phyloP scores from a whole-genome alignment of 2,113 vertebrate species.

The Ursus arctos region DNA sequence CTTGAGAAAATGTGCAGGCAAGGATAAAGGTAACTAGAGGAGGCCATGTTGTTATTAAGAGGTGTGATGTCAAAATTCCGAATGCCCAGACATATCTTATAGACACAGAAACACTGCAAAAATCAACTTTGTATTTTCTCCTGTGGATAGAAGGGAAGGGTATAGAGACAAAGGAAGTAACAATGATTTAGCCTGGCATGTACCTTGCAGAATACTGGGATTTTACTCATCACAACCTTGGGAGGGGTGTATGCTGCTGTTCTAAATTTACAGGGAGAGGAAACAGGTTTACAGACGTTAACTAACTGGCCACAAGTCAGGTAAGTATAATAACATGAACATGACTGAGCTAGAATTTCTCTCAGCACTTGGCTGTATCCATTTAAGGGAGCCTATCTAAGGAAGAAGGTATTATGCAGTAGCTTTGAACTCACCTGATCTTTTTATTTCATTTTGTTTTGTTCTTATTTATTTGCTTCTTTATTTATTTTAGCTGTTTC shows the following conservation, averaged over 20 bases:
- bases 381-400: not conserved
- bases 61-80: not conserved
- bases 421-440: not conserved
- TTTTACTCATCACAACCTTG: not conserved
- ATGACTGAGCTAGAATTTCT: not conserved
- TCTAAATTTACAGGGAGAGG: not conserved
- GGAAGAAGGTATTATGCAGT: accelerated
- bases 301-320: not conserved
- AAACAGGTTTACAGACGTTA: not conserved
- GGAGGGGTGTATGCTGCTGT: too few species aligned
- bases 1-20: not conserved
- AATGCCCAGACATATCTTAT: not conserved
- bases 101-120: not conserved
- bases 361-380: not conserved
- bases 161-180: not conserved
- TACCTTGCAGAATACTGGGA: not conserved
- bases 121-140: not conserved
- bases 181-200: not conserved
- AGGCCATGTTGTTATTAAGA: not conserved
- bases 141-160: not conserved
- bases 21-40: not conserved
- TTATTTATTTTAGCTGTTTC: not conserved
- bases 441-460: not conserved
- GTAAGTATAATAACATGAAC: not conserved
- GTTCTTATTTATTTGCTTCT: not conserved